Evolutionary conservation across 2,888 invertebrate genomes (phyloP).

Genomic region (Drosophila mulleri): DNA sequence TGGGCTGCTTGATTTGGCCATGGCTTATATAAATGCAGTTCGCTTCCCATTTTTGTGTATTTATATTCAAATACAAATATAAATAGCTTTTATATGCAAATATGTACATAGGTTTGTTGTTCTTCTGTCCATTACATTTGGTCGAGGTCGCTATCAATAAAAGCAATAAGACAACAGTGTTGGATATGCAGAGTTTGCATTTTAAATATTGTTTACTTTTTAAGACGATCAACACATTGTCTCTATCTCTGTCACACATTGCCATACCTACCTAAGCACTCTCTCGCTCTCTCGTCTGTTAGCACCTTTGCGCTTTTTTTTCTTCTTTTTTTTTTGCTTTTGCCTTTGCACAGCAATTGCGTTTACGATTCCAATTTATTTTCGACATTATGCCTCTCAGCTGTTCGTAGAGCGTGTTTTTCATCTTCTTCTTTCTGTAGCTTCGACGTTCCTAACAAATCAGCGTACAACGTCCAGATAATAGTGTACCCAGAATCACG

Average conservation of each 20-base stretch:
- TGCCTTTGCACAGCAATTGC: slow-evolving; percentile 21
- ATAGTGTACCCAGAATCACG: slow-evolving; percentile 47
- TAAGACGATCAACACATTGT: slow-evolving; percentile 26
- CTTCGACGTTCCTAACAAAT: slow-evolving; percentile 37
- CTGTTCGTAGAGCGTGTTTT: slow-evolving; percentile 28
- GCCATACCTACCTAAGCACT: neutral
- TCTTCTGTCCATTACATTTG: slow-evolving; percentile 27
- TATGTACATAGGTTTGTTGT: slow-evolving; percentile 14
- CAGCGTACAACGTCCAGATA: slow-evolving; percentile 32
- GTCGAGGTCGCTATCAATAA: slow-evolving; percentile 45
- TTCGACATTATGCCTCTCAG: slow-evolving; percentile 28
- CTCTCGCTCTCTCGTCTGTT: slow-evolving; percentile 4
- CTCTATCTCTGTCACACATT: slow-evolving; percentile 3
- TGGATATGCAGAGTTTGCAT: slow-evolving; percentile 31
- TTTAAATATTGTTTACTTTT: slow-evolving; percentile 65
- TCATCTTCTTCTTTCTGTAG: slow-evolving; percentile 11
- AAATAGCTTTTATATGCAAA: slow-evolving; percentile 8
- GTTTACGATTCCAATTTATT: slow-evolving; percentile 28
- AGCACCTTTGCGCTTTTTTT: neutral
- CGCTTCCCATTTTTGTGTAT: slow-evolving; percentile 4
- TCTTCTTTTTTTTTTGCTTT: too few species aligned
- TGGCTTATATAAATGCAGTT: slow-evolving; percentile 71
- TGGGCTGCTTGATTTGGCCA: slow-evolving; percentile 51
- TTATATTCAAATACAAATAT: slow-evolving; percentile 13
- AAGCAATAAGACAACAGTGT: slow-evolving; percentile 7